Conservation (phyloP, 2,113 vertebrate species). For the Oreochromis niloticus region DNA sequence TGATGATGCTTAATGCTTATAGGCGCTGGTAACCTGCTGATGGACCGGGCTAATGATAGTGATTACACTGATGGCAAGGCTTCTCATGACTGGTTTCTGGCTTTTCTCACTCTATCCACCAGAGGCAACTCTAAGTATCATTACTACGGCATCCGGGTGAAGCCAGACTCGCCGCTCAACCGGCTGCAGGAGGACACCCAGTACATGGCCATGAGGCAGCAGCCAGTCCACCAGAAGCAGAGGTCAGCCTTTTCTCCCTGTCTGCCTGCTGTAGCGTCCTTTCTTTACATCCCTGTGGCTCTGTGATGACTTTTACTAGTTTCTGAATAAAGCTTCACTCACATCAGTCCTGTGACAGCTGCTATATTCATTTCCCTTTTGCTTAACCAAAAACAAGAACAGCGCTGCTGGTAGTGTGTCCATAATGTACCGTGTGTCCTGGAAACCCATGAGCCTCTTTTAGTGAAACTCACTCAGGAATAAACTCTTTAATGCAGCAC, state of each 20-base stretch:
- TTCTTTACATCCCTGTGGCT: background rate
- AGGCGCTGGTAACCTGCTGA: constrained; percentile 18
- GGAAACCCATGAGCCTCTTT: background rate
- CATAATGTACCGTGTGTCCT: background rate
- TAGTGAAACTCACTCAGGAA: background rate
- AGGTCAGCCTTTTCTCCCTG: constrained; percentile 72
- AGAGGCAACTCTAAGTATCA: constrained; percentile 99
- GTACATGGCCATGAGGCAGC: constrained; percentile 98
- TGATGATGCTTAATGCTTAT: constrained; percentile 23
- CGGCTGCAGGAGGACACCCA: constrained; percentile 92
- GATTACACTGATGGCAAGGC: constrained; percentile 41
- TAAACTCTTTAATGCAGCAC: background rate
- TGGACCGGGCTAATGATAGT: constrained; percentile 51
- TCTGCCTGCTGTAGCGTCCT: background rate
- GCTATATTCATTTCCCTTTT: background rate
- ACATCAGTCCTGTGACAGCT: background rate
- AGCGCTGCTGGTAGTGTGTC: background rate
- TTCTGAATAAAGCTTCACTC: background rate
- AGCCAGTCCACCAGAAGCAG: constrained; percentile 93
- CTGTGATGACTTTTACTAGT: background rate
- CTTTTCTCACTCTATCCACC: constrained; percentile 36
- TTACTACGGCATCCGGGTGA: constrained; percentile 96
- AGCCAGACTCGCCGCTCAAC: constrained; percentile 93
- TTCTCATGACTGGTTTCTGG: constrained; percentile 33
- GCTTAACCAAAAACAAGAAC: background rate